Conservation (phyloP, 2,888 invertebrate species). For the Pheosia tremula region DNA sequence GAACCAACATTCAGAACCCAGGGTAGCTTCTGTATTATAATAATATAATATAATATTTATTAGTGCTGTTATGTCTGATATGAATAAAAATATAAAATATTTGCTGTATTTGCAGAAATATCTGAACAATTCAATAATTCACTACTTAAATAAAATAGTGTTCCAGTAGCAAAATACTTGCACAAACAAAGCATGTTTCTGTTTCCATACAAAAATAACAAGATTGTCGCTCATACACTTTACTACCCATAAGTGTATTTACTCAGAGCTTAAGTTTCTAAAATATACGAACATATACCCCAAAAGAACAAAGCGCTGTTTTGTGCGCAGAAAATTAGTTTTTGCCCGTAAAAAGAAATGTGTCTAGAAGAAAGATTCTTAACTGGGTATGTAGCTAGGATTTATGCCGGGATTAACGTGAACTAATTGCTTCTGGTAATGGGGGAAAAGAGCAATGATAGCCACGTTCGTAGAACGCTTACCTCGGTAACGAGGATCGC, state of each 20-base stretch:
- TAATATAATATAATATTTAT: no score
- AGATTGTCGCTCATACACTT: not conserved
- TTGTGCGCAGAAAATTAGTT: not conserved
- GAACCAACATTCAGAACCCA: no score
- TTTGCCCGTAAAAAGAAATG: not conserved
- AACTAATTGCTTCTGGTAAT: constrained; percentile 2
- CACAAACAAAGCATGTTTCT: not conserved
- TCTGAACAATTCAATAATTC: no score
- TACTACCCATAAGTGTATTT: not conserved
- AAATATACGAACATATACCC: not conserved
- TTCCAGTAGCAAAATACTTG: not conserved
- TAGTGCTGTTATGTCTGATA: no score
- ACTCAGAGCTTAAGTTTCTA: not conserved
- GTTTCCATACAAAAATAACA: not conserved
- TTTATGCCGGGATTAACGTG: not conserved
- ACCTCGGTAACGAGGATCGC: no score
- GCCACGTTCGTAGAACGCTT: no score
- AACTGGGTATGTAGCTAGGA: not conserved
- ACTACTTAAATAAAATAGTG: not conserved
- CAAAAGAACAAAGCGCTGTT: not conserved
- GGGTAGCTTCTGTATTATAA: no score
- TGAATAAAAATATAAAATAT: no score
- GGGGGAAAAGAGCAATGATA: not conserved
- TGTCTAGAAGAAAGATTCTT: not conserved
- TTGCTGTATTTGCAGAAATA: no score